A percentile compares a stretch with the other conserved stretches of the same genome.
Evolutionary conservation across 2,888 invertebrate genomes (phyloP).

Genomic region (Lomographa bimaculata): DNA sequence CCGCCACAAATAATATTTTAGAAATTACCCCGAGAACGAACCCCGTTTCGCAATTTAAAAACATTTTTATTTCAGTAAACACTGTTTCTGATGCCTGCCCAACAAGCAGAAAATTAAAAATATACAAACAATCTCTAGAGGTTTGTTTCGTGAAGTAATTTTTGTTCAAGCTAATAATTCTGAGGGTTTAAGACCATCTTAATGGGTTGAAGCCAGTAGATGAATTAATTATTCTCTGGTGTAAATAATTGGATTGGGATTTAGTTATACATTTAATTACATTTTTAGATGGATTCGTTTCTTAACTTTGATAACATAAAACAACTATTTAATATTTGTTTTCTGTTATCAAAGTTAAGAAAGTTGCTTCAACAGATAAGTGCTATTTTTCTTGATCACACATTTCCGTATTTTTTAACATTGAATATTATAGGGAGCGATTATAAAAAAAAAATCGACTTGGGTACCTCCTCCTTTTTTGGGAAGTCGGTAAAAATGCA

Average conservation of each 20-base stretch:
- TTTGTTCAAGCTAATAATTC: slow-evolving; percentile 54
- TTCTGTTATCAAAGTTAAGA: too few relatives aligned
- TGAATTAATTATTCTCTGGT: slow-evolving; percentile 26
- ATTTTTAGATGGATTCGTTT: too few relatives aligned
- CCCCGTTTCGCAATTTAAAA: slow-evolving; percentile 55
- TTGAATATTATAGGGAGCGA: too few relatives aligned
- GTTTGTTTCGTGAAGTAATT: slow-evolving; percentile 52
- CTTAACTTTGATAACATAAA: too few relatives aligned
- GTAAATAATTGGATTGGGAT: slow-evolving; percentile 14
- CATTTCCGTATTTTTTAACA: too few relatives aligned
- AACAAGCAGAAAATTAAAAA: slow-evolving; percentile 73
- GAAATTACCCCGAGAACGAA: slow-evolving; percentile 43
- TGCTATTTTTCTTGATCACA: too few relatives aligned
- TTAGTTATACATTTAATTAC: too few relatives aligned
- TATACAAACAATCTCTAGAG: slow-evolving; percentile 56
- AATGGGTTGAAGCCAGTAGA: slow-evolving; percentile 44
- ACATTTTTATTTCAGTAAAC: slow-evolving; percentile 58
- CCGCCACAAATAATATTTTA: slow-evolving; percentile 29
- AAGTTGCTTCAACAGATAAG: too few relatives aligned
- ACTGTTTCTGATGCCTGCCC: slow-evolving; percentile 61
- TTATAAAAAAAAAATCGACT: too few relatives aligned
- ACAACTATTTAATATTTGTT: too few relatives aligned
- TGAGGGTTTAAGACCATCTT: slow-evolving; percentile 49
- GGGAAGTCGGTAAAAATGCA: too few relatives aligned
- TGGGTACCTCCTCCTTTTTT: too few relatives aligned